Percentiles rank a stretch among this genome's conserved stretches.
These are phyloP conservation scores for Limnephilus marmoratus DNA, from an alignment of 2,888 invertebrate genomes.

Conservation along the genomic window DNA sequence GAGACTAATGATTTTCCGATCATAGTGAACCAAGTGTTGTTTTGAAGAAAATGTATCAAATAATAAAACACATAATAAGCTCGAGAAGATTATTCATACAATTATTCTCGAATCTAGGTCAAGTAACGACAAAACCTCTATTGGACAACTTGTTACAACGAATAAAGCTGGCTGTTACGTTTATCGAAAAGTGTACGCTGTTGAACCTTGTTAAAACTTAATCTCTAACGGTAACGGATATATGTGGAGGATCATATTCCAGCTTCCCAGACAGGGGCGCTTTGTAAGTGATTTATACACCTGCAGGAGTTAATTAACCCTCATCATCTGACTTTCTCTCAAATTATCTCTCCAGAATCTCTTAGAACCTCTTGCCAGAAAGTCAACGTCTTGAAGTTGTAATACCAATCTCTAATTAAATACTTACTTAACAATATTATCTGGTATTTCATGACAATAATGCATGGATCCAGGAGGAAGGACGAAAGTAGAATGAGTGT, in stretches of 20 bases:
- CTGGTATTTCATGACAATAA: too few relatives aligned
- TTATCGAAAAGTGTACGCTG: not conserved
- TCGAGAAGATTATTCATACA: too few relatives aligned
- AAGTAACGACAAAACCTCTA: too few relatives aligned
- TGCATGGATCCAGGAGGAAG: too few relatives aligned
- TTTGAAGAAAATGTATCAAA: too few relatives aligned
- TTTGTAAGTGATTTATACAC: not conserved
- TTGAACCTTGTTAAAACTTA: not conserved
- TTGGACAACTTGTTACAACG: too few relatives aligned
- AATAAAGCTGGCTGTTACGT: not conserved
- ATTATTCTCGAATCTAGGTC: too few relatives aligned
- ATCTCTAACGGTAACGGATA: not conserved
- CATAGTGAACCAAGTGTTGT: too few relatives aligned
- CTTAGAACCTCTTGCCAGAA: not conserved
- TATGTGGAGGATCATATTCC: not conserved
- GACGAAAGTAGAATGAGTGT: too few relatives aligned
- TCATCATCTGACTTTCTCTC: not conserved
- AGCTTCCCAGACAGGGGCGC: not conserved
- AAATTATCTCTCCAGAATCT: not conserved
- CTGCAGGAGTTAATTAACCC: slow-evolving; percentile 11
- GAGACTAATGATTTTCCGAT: too few relatives aligned
- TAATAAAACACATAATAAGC: too few relatives aligned
- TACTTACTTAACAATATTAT: too few relatives aligned
- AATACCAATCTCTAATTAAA: not conserved
- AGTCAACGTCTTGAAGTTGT: not conserved